A percentile compares a stretch with the other conserved stretches of the same genome.
These are phyloP conservation scores for Ips nitidus DNA, from an alignment of 1,140 invertebrate genomes.

Conservation along the genomic window DNA sequence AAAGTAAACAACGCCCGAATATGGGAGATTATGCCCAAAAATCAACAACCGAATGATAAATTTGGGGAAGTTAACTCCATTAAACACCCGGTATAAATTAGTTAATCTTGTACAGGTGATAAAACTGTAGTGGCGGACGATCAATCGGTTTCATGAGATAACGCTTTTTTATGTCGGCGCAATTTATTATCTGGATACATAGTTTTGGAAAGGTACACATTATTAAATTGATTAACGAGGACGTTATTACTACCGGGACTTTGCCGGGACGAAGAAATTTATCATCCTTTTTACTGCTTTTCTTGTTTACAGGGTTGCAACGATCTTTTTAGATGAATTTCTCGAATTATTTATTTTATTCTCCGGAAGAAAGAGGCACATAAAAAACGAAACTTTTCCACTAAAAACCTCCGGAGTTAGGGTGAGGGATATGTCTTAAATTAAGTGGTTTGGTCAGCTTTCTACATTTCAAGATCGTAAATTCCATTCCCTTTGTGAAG, in stretches of 20 bases:
- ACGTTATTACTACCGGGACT: neutral
- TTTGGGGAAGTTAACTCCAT: neutral
- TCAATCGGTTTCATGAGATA: slow-evolving; percentile 13
- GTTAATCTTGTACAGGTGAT: slow-evolving; percentile 11
- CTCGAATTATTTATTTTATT: too few relatives aligned
- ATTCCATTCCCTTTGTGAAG: too few relatives aligned
- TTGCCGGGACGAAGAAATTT: neutral
- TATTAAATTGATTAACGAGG: slow-evolving; percentile 11
- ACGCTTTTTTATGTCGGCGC: slow-evolving; percentile 2
- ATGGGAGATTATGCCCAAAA: neutral
- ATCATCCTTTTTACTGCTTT: slow-evolving; percentile 1
- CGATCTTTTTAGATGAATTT: too few relatives aligned
- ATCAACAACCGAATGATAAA: neutral
- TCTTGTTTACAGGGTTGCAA: neutral
- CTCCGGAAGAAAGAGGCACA: too few relatives aligned
- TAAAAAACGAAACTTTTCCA: too few relatives aligned
- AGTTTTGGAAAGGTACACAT: slow-evolving; percentile 8
- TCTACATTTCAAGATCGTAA: too few relatives aligned
- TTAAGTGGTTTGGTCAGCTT: too few relatives aligned
- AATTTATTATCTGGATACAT: slow-evolving; percentile 14
- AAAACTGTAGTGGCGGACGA: slow-evolving; percentile 9
- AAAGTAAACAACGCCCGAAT: neutral
- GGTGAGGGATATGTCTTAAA: too few relatives aligned
- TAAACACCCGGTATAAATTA: slow-evolving; percentile 14
- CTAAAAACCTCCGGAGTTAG: too few relatives aligned